Percentiles rank a stretch among this genome's conserved stretches.
Evolutionary conservation across 2,797 vertebrate species (phyloP).

Genomic region (Acanthurus tractus): DNA sequence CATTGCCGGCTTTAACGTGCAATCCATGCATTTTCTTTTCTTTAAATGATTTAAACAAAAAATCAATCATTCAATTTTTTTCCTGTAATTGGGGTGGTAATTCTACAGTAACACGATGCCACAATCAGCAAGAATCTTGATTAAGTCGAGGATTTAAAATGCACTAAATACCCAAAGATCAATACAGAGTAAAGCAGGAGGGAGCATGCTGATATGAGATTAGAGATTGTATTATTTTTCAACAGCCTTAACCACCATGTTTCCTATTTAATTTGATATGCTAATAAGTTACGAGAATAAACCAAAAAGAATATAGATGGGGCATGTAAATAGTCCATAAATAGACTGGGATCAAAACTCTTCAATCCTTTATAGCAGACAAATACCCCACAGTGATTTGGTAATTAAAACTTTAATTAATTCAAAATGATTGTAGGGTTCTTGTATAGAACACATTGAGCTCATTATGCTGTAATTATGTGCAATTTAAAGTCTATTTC

Average conservation of each 20-base stretch:
- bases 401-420: constrained; percentile 83
- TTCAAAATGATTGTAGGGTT: constrained; percentile 72
- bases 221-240: neutral
- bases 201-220: neutral
- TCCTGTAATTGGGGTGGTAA: neutral
- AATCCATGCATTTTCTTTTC: too few species aligned
- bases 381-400: constrained; percentile 68
- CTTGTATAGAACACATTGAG: constrained; percentile 71
- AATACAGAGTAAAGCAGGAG: neutral
- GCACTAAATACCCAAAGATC: neutral
- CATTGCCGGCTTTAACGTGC: too few species aligned
- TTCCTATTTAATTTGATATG: constrained; percentile 2
- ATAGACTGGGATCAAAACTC: constrained; percentile 49
- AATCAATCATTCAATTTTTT: too few species aligned
- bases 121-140: neutral
- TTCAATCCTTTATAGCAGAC: constrained; percentile 52
- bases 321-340: constrained; percentile 7
- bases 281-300: neutral
- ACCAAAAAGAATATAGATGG: constrained; percentile 7
- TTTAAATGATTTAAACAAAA: too few species aligned
- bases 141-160: neutral
- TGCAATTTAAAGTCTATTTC: constrained; percentile 84
- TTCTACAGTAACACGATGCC: neutral
- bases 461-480: constrained; percentile 83
- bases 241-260: neutral